Evolutionary conservation across 2,888 invertebrate species (phyloP).

Genomic region (Drosophila bunnanda): DNA sequence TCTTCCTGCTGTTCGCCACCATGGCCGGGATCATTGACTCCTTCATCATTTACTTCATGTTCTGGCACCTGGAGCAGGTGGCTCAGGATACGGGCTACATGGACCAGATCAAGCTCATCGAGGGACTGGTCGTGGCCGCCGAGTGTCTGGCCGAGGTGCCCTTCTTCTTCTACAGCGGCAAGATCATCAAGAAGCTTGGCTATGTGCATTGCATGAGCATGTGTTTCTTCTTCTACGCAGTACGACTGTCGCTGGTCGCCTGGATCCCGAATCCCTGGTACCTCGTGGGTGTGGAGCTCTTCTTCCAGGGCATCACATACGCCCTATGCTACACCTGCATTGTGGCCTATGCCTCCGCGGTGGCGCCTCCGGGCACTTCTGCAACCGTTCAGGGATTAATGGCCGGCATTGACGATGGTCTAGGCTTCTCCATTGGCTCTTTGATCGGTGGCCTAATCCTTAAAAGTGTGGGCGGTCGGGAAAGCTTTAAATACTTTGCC

Average conservation of each 20-base stretch:
- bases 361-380: conserved; percentile 90
- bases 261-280: conserved; percentile 92
- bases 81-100: conserved; percentile 88
- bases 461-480: conserved; percentile 87
- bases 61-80: conserved; percentile 93
- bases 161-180: conserved; percentile 90
- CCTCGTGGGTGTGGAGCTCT: conserved; percentile 91
- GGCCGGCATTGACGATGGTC: conserved; percentile 94
- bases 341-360: conserved; percentile 89
- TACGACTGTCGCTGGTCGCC: conserved; percentile 91
- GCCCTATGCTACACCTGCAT: conserved; percentile 93
- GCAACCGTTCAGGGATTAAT: conserved; percentile 94
- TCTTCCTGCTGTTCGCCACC: conserved; percentile 90
- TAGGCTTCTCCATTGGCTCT: conserved; percentile 92
- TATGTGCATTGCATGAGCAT: conserved; percentile 91
- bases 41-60: conserved; percentile 92
- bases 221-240: conserved; percentile 90
- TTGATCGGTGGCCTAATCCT: conserved; percentile 90
- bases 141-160: conserved; percentile 92
- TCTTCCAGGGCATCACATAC: conserved; percentile 94
- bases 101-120: conserved; percentile 90
- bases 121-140: conserved; percentile 91
- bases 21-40: conserved; percentile 92
- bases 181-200: conserved; percentile 91
- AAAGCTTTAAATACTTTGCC: conserved; percentile 86